Evolutionary conservation across 2,113 vertebrate species (phyloP).

Genomic region (Phyllostomus hastatus): DNA sequence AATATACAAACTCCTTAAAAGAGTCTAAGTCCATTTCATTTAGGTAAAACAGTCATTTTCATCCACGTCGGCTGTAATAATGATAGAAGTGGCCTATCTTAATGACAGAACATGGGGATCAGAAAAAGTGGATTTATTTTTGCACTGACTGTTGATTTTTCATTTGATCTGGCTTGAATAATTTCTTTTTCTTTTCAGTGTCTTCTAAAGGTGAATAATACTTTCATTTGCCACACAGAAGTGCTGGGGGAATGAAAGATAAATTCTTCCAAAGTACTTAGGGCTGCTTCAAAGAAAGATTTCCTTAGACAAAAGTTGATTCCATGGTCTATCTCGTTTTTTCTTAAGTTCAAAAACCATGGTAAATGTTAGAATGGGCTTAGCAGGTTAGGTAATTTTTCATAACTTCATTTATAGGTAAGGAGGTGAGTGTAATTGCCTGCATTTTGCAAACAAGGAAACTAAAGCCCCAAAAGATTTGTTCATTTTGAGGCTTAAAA

Average conservation of each 20-base stretch:
- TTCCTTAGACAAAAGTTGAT: slow-evolving; percentile 22
- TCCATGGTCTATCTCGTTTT: slow-evolving; percentile 15
- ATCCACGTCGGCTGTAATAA: background rate
- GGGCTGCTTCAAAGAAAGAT: slow-evolving; percentile 28
- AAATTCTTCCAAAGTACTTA: slow-evolving; percentile 15
- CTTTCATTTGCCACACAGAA: slow-evolving; percentile 19
- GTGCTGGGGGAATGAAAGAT: slow-evolving; percentile 53
- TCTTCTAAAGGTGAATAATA: slow-evolving; percentile 33
- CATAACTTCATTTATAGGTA: background rate
- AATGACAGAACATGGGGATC: background rate
- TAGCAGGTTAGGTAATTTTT: background rate
- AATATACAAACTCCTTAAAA: background rate
- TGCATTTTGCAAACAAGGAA: slow-evolving; percentile 42
- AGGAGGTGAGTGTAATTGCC: slow-evolving; percentile 24
- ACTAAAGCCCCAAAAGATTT: slow-evolving; percentile 29
- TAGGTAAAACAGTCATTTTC: slow-evolving; percentile 6
- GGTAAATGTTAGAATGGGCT: slow-evolving; percentile 25
- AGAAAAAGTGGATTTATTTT: slow-evolving; percentile 15
- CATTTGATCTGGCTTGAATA: background rate
- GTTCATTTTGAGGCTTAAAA: background rate
- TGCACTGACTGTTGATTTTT: slow-evolving; percentile 6
- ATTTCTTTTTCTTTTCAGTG: slow-evolving; percentile 3
- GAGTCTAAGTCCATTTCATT: background rate
- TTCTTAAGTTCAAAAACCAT: background rate
- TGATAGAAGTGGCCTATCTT: background rate